Percentiles rank a stretch among this genome's conserved stretches.
These are phyloP conservation scores for Decapterus maruadsi DNA, from an alignment of 2,797 vertebrate genomes.

Conservation along the genomic window DNA sequence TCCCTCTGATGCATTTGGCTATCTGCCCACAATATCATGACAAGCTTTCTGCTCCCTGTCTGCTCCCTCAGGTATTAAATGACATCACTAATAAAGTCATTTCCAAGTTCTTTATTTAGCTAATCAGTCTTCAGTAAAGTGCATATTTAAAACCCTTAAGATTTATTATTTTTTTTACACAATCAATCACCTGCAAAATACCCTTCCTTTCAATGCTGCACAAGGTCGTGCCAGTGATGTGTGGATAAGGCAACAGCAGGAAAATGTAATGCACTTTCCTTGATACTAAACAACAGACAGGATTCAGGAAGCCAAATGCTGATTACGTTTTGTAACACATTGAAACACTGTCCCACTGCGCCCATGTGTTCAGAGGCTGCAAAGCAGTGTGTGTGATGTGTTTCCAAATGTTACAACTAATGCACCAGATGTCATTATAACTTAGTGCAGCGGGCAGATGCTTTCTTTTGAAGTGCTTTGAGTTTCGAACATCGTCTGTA, in stretches of 20 bases:
- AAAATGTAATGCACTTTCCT: neutral
- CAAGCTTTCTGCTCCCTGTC: neutral
- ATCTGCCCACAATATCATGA: neutral
- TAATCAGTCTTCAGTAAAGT: neutral
- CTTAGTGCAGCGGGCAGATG: too few relatives aligned
- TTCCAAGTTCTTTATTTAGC: neutral
- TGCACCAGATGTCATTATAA: neutral
- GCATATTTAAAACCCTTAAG: neutral
- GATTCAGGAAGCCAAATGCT: neutral
- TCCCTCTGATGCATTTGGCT: neutral
- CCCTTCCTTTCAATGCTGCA: neutral
- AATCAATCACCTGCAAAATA: neutral
- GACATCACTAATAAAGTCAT: neutral
- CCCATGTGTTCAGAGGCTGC: neutral
- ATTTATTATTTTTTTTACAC: neutral
- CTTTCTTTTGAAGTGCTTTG: too few relatives aligned
- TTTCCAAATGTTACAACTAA: neutral
- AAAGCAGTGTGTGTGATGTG: neutral
- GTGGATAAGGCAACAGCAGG: neutral
- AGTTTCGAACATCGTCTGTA: too few relatives aligned
- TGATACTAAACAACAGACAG: neutral
- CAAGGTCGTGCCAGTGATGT: neutral
- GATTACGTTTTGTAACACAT: neutral
- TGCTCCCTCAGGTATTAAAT: neutral
- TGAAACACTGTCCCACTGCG: neutral